phyloP scores from a whole-genome alignment of 2,797 vertebrate species.

The Sebastes glaucus region DNA sequence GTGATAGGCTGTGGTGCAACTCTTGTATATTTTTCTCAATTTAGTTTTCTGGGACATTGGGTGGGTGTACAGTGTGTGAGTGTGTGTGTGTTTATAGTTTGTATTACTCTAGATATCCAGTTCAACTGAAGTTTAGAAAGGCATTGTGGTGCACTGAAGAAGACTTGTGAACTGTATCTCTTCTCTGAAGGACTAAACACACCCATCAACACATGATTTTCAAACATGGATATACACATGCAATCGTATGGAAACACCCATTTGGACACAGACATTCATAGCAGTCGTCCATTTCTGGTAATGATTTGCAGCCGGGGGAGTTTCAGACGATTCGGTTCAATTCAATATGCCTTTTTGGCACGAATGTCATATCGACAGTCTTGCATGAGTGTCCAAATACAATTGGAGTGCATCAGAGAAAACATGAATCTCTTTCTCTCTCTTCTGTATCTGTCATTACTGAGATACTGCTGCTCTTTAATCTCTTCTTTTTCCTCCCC shows the following conservation, averaged over 20 bases:
- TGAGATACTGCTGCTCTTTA: slow-evolving; percentile 12
- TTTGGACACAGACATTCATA: not conserved
- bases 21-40: slow-evolving; percentile 54
- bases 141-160: not conserved
- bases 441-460: slow-evolving; percentile 29
- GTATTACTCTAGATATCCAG: slow-evolving; percentile 10
- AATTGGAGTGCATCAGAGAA: slow-evolving; percentile 45
- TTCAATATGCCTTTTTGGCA: slow-evolving; percentile 17
- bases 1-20: slow-evolving; percentile 31
- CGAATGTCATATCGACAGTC: slow-evolving; percentile 17
- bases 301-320: slow-evolving; percentile 11
- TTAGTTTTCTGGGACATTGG: slow-evolving; percentile 44
- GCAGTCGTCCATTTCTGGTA: slow-evolving; percentile 5
- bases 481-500: slow-evolving; percentile 30
- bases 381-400: slow-evolving; percentile 38
- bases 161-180: not conserved
- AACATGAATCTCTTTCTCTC: slow-evolving; percentile 14
- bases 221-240: not conserved
- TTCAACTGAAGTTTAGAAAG: slow-evolving; percentile 17
- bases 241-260: not conserved
- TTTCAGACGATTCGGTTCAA: slow-evolving; percentile 5
- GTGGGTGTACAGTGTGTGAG: slow-evolving; percentile 19
- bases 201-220: not conserved
- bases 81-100: not conserved
- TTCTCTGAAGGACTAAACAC: not conserved